Percentiles rank a stretch among this genome's conserved stretches.
These are phyloP conservation scores for Bradynema listronoti DNA, from an alignment of 1,140 invertebrate genomes.

Conservation along the genomic window DNA sequence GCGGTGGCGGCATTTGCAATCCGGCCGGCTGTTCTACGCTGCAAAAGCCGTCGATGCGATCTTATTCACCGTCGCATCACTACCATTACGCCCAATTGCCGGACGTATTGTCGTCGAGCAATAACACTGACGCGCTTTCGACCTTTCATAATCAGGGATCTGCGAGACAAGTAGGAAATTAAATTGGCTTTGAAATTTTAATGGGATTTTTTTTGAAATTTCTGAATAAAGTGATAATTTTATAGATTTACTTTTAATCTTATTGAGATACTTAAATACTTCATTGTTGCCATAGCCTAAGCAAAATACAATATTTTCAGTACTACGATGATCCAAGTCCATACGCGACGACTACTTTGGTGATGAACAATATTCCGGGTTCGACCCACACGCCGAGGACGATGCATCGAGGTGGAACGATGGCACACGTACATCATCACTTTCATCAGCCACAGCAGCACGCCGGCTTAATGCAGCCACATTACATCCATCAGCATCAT, in stretches of 20 bases:
- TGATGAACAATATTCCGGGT: slow-evolving; percentile 33
- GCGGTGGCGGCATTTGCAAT: too few species aligned
- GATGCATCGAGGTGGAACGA: slow-evolving; percentile 9
- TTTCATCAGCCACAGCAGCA: too few species aligned
- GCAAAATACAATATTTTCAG: too few species aligned
- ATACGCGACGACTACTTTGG: slow-evolving; percentile 51
- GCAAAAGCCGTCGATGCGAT: slow-evolving; percentile 23
- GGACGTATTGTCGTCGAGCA: background rate
- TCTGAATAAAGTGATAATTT: too few species aligned
- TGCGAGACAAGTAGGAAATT: too few species aligned
- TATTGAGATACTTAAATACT: too few species aligned
- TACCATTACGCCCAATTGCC: slow-evolving; percentile 50
- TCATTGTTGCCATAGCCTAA: too few species aligned
- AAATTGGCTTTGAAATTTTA: background rate
- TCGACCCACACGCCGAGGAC: background rate
- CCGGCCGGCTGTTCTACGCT: slow-evolving; percentile 24
- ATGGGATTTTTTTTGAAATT: background rate
- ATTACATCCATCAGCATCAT: too few species aligned
- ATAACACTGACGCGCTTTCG: background rate
- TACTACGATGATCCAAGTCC: slow-evolving; percentile 50
- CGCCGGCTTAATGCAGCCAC: too few species aligned
- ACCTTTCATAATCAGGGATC: background rate
- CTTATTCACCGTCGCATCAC: slow-evolving; percentile 42
- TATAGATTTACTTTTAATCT: too few species aligned
- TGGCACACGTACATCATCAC: too few species aligned